A percentile compares a stretch with the other conserved stretches of the same genome.
Conservation (phyloP, 1,140 invertebrate species). For the Coptotermes formosanus region DNA sequence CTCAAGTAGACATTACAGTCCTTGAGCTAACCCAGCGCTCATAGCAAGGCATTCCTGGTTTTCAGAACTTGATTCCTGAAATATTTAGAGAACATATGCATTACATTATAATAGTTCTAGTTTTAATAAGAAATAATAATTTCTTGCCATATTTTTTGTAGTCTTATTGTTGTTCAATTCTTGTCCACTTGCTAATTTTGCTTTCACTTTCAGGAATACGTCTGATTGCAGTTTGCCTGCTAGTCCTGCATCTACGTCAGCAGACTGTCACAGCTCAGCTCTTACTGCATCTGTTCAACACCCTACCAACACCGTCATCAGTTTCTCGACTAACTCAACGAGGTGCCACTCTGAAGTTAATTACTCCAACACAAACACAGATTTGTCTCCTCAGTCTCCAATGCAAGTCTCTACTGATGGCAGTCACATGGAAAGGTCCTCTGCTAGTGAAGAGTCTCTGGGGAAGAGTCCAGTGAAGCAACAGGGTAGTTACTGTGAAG, state of each 20-base stretch:
- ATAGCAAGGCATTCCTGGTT: too few relatives aligned
- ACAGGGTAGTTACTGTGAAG: neutral
- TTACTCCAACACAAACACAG: slow-evolving; percentile 7
- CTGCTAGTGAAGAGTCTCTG: slow-evolving; percentile 22
- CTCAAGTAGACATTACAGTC: too few relatives aligned
- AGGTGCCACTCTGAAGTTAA: slow-evolving; percentile 17
- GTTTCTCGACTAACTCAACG: slow-evolving; percentile 6
- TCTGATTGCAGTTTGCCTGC: slow-evolving; percentile 23
- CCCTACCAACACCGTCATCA: neutral
- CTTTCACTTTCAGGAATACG: slow-evolving; percentile 6
- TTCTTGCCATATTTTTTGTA: too few relatives aligned
- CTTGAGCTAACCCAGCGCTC: too few relatives aligned
- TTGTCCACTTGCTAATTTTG: neutral
- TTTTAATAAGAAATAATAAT: too few relatives aligned
- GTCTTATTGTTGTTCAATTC: too few relatives aligned
- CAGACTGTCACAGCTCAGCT: neutral
- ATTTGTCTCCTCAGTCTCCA: slow-evolving; percentile 18
- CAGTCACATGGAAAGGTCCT: neutral
- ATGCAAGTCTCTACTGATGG: slow-evolving; percentile 26
- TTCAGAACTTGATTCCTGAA: too few relatives aligned
- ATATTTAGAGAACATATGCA: too few relatives aligned
- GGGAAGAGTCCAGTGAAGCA: slow-evolving; percentile 24
- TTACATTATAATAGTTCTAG: too few relatives aligned
- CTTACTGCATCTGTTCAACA: neutral
- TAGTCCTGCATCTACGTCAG: slow-evolving; percentile 9